These are phyloP conservation scores for Apeira syringaria DNA, from an alignment of 2,888 invertebrate genomes.

Conservation along the genomic window DNA sequence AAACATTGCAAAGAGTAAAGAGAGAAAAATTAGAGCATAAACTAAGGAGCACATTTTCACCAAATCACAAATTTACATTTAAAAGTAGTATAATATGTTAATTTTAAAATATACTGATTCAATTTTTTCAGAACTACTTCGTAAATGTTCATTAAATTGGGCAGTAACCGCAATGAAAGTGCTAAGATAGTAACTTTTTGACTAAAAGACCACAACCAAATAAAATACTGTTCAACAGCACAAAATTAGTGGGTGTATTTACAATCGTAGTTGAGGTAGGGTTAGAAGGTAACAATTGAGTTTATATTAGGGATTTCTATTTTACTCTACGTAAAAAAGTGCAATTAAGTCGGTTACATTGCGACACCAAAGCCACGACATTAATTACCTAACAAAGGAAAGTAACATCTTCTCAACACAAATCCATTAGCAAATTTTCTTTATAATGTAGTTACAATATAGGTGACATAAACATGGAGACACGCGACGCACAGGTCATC, in stretches of 20 bases:
- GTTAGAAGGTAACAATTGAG: too few species aligned
- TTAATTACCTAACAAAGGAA: too few species aligned
- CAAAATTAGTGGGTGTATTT: constrained; percentile 26
- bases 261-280: constrained; percentile 16
- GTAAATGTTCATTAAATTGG: constrained; percentile 29
- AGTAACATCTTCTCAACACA: too few species aligned
- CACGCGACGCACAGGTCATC: constrained; percentile 6
- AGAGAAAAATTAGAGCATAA: constrained; percentile 39
- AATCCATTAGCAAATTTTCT: too few species aligned
- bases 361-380: constrained; percentile 45
- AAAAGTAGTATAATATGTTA: too few species aligned
- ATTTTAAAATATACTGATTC: too few species aligned
- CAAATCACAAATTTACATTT: too few species aligned
- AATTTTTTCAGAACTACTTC: constrained; percentile 38
- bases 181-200: constrained; percentile 20
- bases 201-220: constrained; percentile 32
- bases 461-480: constrained; percentile 16
- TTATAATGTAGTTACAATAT: too few species aligned
- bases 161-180: constrained; percentile 26
- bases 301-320: too few species aligned
- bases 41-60: constrained; percentile 32
- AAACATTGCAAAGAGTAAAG: constrained; percentile 81
- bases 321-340: constrained; percentile 13
- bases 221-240: constrained; percentile 19
- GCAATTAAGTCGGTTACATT: constrained; percentile 31